Conservation (phyloP, 2,113 vertebrate species). For the Channa maculata region DNA sequence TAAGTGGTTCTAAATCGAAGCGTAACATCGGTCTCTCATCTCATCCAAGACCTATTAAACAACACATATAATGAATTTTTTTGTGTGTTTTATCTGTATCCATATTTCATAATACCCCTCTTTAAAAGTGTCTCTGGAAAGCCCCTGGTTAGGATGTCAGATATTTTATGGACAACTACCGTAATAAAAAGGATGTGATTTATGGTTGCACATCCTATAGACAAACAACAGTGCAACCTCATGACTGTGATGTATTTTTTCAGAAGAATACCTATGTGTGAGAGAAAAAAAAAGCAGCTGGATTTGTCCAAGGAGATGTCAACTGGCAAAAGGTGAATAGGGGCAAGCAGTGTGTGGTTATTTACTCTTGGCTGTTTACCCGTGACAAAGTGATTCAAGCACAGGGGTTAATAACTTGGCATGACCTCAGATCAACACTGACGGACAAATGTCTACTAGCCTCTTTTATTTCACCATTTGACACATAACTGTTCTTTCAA, state of each 20-base stretch:
- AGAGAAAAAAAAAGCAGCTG: slow-evolving; percentile 14
- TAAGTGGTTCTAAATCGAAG: slow-evolving; percentile 16
- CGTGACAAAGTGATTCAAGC: slow-evolving; percentile 69
- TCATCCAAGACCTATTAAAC: slow-evolving; percentile 31
- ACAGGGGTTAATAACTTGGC: slow-evolving; percentile 78
- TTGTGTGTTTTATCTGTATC: slow-evolving; percentile 34
- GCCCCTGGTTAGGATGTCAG: slow-evolving; percentile 47
- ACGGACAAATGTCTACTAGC: slow-evolving; percentile 42
- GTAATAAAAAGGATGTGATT: slow-evolving; percentile 60
- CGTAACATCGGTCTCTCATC: slow-evolving; percentile 26
- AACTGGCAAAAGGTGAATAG: slow-evolving; percentile 58
- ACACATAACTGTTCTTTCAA: slow-evolving; percentile 34
- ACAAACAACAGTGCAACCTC: slow-evolving; percentile 27
- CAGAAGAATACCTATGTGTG: slow-evolving; percentile 28
- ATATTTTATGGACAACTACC: slow-evolving; percentile 34
- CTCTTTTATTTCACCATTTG: slow-evolving; percentile 23
- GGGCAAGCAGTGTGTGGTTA: slow-evolving; percentile 63
- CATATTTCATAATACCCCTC: slow-evolving; percentile 52
- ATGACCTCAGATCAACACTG: slow-evolving; percentile 72
- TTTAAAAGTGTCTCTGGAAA: slow-evolving; percentile 54
- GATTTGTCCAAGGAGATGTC: slow-evolving; percentile 62
- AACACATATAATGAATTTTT: slow-evolving; percentile 46
- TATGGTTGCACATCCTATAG: slow-evolving; percentile 41
- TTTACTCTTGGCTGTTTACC: slow-evolving; percentile 75
- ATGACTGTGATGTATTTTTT: slow-evolving; percentile 29